These are phyloP conservation scores for Agrenia bidenticulata DNA, from an alignment of 2,888 invertebrate genomes.

Conservation along the genomic window DNA sequence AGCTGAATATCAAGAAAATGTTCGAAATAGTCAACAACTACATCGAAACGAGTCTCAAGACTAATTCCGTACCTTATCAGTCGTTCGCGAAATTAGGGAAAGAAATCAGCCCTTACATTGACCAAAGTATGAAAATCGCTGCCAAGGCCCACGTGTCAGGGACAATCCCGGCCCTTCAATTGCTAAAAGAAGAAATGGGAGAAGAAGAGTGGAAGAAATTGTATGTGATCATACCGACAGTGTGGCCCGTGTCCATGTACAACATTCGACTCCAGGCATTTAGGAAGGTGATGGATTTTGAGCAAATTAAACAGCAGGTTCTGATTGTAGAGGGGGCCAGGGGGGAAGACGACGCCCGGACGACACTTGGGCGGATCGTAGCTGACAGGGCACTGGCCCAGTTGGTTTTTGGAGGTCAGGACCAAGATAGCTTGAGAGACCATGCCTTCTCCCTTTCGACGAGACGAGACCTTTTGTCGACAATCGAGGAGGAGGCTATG, in stretches of 20 bases:
- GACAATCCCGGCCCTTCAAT: conserved; percentile 24
- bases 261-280: conserved; percentile 29
- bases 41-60: background rate
- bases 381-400: conserved; percentile 30
- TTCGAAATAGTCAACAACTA: background rate
- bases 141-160: conserved; percentile 23
- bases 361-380: conserved; percentile 31
- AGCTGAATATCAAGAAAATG: conserved; percentile 4
- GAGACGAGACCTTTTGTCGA: conserved; percentile 25
- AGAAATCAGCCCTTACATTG: conserved; percentile 23
- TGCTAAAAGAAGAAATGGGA: conserved; percentile 25
- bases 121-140: conserved; percentile 19
- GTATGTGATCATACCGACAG: conserved; percentile 31
- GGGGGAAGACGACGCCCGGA: conserved; percentile 26
- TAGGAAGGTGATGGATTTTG: conserved; percentile 29
- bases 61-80: background rate
- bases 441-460: conserved; percentile 31
- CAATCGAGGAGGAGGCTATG: conserved; percentile 12
- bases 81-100: conserved; percentile 14
- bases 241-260: conserved; percentile 32
- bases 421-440: conserved; percentile 13
- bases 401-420: conserved; percentile 19
- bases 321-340: conserved; percentile 27
- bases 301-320: conserved; percentile 14
- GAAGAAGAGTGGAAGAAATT: conserved; percentile 22